A percentile compares a stretch with the other conserved stretches of the same genome.
These are phyloP conservation scores for Lasaia peninsularis DNA, from an alignment of 1,140 invertebrate genomes.

Conservation along the genomic window DNA sequence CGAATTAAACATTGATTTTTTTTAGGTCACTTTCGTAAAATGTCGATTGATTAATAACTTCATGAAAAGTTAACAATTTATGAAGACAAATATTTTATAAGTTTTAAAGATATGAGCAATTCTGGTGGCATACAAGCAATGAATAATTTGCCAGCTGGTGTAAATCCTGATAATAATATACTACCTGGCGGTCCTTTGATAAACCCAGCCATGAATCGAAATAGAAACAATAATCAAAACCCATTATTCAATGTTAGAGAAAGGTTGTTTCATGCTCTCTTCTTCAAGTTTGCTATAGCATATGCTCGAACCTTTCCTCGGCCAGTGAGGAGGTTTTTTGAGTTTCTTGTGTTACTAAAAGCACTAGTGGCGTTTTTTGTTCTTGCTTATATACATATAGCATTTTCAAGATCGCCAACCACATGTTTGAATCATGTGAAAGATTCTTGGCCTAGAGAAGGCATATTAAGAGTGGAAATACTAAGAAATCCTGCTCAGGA, in stretches of 20 bases:
- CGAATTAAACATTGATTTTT: conserved; percentile 18
- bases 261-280: conserved; percentile 96
- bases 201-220: conserved; percentile 72
- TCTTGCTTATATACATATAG: conserved; percentile 95
- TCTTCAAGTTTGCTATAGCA: conserved; percentile 92
- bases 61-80: conserved; percentile 7
- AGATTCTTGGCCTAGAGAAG: conserved; percentile 95
- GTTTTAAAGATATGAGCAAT: conserved; percentile 46
- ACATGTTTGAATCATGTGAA: conserved; percentile 95
- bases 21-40: conserved; percentile 37
- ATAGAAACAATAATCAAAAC: conserved; percentile 82
- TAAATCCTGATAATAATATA: conserved; percentile 77
- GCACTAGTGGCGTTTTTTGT: conserved; percentile 93
- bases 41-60: conserved; percentile 29
- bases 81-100: conserved; percentile 14
- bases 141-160: conserved; percentile 67
- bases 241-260: conserved; percentile 92
- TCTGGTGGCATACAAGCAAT: conserved; percentile 49
- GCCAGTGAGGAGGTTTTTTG: conserved; percentile 90
- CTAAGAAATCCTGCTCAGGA: conserved; percentile 85
- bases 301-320: conserved; percentile 94
- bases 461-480: conserved; percentile 97
- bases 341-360: conserved; percentile 94
- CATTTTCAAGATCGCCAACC: conserved; percentile 94
- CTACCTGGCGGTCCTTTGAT: conserved; percentile 73